Percentiles rank a stretch among this genome's conserved stretches.
Conservation (phyloP, 2,797 vertebrate genomes). For the Numenius phaeopus region DNA sequence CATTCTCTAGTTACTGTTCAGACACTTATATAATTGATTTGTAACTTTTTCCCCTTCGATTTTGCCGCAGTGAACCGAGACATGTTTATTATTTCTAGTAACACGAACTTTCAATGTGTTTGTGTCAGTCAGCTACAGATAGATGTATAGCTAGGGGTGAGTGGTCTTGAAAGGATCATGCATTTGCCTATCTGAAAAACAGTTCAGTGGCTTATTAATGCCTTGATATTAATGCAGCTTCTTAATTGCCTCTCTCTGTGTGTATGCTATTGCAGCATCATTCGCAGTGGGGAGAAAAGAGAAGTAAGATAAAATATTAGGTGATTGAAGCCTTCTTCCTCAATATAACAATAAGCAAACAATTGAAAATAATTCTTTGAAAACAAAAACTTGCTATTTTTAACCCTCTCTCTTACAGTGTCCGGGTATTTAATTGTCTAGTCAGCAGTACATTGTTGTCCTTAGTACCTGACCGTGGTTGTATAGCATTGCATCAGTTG, state of each 20-base stretch:
- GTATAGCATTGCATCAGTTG: not conserved
- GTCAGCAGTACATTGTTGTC: not conserved
- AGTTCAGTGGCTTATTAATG: not conserved
- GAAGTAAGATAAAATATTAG: not conserved
- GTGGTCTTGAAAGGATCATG: not conserved
- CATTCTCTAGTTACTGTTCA: not conserved
- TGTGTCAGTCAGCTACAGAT: not conserved
- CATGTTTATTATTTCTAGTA: not conserved
- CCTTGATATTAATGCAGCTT: not conserved
- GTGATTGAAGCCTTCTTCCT: not conserved
- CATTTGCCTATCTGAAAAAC: not conserved
- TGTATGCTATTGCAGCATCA: not conserved
- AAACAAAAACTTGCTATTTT: not conserved
- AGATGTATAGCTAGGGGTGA: not conserved
- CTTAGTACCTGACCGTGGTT: not conserved
- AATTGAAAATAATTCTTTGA: not conserved
- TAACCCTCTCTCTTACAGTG: not conserved
- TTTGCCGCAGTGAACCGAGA: not conserved
- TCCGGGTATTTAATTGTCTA: not conserved
- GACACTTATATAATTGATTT: not conserved
- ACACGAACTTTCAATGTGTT: not conserved
- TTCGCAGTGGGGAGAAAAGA: not conserved
- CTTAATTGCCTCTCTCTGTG: not conserved
- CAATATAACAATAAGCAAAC: not conserved
- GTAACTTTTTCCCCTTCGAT: not conserved